These are phyloP conservation scores for Doryteuthis pealeii DNA, from an alignment of 1,140 invertebrate species.

Conservation along the genomic window DNA sequence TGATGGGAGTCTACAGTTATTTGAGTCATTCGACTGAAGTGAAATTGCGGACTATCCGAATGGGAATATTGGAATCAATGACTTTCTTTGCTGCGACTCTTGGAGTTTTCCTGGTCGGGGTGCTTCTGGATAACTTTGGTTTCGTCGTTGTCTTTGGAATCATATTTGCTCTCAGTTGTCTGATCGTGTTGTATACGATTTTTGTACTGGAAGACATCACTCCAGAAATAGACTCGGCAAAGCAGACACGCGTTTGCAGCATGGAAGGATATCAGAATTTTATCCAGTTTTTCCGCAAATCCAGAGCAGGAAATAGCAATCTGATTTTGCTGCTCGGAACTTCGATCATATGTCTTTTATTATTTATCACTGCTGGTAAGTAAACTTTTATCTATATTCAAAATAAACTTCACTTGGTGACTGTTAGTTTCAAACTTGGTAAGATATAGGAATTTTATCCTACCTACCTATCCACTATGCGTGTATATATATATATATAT, in stretches of 20 bases:
- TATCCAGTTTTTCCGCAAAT: background rate
- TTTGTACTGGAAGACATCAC: background rate
- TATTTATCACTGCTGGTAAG: background rate
- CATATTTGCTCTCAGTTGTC: background rate
- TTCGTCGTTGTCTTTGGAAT: background rate
- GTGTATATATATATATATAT: too few species aligned
- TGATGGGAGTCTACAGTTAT: background rate
- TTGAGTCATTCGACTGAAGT: background rate
- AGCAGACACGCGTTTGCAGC: background rate
- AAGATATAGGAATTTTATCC: too few species aligned
- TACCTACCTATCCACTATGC: too few species aligned
- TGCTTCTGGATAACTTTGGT: background rate
- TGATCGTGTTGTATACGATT: background rate
- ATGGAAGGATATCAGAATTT: background rate
- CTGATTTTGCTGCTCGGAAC: background rate
- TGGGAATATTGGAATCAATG: background rate
- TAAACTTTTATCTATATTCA: background rate
- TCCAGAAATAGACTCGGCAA: background rate
- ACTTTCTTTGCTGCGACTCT: background rate
- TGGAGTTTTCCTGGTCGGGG: background rate
- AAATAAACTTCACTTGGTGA: background rate
- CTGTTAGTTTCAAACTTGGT: too few species aligned
- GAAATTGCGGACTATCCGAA: background rate
- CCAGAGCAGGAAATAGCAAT: background rate
- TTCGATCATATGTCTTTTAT: background rate